Evolutionary conservation across 2,113 vertebrate species (phyloP).

Genomic region (Excalfactoria chinensis): DNA sequence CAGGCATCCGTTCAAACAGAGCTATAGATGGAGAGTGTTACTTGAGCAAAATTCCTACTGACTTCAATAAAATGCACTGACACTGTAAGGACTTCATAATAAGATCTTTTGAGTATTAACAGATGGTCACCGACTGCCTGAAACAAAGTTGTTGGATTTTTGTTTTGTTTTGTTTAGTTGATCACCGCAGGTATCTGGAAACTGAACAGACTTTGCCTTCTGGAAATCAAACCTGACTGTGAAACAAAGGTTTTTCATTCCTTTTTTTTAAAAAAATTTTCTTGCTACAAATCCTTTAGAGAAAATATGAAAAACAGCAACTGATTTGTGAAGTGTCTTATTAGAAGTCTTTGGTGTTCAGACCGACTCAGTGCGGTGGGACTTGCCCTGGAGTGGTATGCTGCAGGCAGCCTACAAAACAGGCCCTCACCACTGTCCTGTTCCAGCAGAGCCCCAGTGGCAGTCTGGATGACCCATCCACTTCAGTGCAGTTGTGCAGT

Average conservation of each 20-base stretch:
- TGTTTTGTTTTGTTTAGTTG: constrained; percentile 46
- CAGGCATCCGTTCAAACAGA: constrained; percentile 4
- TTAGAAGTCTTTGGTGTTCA: neutral
- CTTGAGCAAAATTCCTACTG: constrained; percentile 66
- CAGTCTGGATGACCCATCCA: constrained; percentile 13
- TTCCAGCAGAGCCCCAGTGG: constrained; percentile 18
- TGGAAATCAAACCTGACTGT: constrained; percentile 60
- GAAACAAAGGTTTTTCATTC: constrained; percentile 41
- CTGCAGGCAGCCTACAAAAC: neutral
- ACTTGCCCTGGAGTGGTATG: neutral
- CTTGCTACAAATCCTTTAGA: constrained; percentile 9
- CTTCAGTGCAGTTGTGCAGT: constrained; percentile 48
- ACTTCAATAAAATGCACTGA: constrained; percentile 58
- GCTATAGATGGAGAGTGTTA: neutral
- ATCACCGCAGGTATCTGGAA: constrained; percentile 73
- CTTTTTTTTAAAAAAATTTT: neutral
- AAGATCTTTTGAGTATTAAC: constrained; percentile 73
- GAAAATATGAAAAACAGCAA: neutral
- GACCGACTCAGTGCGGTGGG: neutral
- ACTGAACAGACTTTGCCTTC: constrained; percentile 62
- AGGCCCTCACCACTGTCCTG: neutral
- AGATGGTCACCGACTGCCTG: constrained; percentile 73
- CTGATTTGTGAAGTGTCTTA: neutral
- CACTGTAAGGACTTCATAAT: constrained; percentile 60
- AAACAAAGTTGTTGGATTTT: constrained; percentile 62